Evolutionary conservation across 1,140 invertebrate species (phyloP), one percentile per base, ranked within the genome.

Genomic region (Aphelenchoides besseyi): DNA sequence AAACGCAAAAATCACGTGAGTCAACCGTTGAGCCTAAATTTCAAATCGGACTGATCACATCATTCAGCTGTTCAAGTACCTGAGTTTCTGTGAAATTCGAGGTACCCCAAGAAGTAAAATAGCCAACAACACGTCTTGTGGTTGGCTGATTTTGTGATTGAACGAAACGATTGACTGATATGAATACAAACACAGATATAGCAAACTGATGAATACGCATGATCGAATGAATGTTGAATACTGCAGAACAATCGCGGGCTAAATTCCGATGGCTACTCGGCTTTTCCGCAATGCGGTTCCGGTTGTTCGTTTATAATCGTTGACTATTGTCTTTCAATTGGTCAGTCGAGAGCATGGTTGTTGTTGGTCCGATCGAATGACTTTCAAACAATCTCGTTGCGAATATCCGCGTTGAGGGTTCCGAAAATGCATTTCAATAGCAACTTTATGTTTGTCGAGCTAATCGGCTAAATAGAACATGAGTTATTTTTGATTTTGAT

Each of bases 1-100:
- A 71, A 81, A 82, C 32, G 80, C 80, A 55, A 74, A 81, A 37
- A 81, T 74, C 16, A 82, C 62, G 68, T 81, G 80, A 5, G 80
- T 83, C 30, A 82, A 69, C 32, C 59, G 55, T 18, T 71, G n/a
- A 16, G 78, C 78, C 76, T 78, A n/a, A 36, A 77, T 53, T 1
- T n/a, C 53, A 12, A 18, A 2, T 8, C 9, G n/a, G 0, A 0
- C 9, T 3, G 29, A 18, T n/a, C 48, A 53, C 54, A 18, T 29
- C 9, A 3, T 35, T 8, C 33, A n/a, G 12, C n/a, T 35, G 33
- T 3, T 9, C 12, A 2, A 30, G 8, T 23, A 79, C 74, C 62
- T 83, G 78, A 30, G 68, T 53, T 54, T 63, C 37, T 23, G 77
- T 73, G 52, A 82, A 76, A n/a, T 72, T 33, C 2, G 41, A 18